Base-by-base conservation (phyloP, 1,140 invertebrate species). In the Plectus sambesii region DNA sequence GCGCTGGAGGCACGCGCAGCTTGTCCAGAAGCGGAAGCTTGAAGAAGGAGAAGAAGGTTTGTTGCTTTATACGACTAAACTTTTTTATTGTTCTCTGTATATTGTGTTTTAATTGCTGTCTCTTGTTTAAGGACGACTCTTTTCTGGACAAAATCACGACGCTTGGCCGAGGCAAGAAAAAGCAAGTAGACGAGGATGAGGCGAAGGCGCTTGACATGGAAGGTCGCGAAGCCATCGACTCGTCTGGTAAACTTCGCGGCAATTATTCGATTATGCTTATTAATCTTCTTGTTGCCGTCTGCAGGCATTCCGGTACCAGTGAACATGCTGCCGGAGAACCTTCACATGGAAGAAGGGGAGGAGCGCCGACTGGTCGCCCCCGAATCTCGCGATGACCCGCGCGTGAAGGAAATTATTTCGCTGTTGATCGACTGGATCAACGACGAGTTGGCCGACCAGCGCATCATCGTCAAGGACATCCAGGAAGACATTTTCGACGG, bases 401-500 rank as follows among this genome's bases (percentile, higher is more conserved):
- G 87, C 71, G 76, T 97, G 0, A 79, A 81, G 50, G 85, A 92
- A 62, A 73, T 97, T 4, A 82, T 88, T 8, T 62, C 72, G 55
- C 70, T 74, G 53, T 40, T 70, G 12, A 50, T 69, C 20, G 54
- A 66, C 35, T 68, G 68, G 56, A 23, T 63, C 19, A 97, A 97
- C 72, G 88, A 97, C 74, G 92, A 93, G 70, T 71, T 97, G n/a
- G 90, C 90, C 0, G 78, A 83, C 57, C 86, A 97, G 58, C 77
- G 93, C 62, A 98, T 99, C 47, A 94, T 98, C 65, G 90, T 99
- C 0, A 90, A 94, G 71, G 81, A 90, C 63, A 82, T 98, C 33
- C 85, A 87, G 48, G 89, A 97, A 73, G 93, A 99, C 76, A 73
- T 99, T 43, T 98, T 94, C 72, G 93, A 98, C 79, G 93, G 93